Evolutionary conservation across 2,888 invertebrate species (phyloP), one percentile per base, ranked within the genome.

Genomic region (Malthinus seriepunctatus): DNA sequence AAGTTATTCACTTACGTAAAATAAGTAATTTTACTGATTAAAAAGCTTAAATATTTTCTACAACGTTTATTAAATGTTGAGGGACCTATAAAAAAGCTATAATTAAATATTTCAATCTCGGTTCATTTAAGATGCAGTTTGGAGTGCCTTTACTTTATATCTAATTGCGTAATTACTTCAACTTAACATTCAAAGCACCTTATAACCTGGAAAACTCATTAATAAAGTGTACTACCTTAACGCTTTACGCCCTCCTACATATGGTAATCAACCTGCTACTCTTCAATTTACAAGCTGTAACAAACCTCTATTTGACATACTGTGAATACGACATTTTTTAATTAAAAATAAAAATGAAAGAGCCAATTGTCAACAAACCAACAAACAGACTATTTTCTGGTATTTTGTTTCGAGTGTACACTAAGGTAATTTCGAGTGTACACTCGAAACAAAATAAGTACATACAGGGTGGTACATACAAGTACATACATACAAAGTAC

Each of bases 211-310:
- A 12, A 55, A 39, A 12, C 55, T 55, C 55, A 49, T 55, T 55
- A 55, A 38, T 49, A 55, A 15, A 49, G 47, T 55, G 42, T 39
- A 42, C 42, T 48, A 48, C 32, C 48, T 39, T 55, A 31, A 15
- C 14, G 48, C 53, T 55, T 55, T 55, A 55, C 48, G 49, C 55
- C 55, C 47, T 47, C 42, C 48, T 55, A 55, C 48, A 49, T 55
- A 55, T 55, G 55, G 48, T 55, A 55, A 55, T 55, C 14, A 39
- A 47, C 23, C 55, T 37, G 48, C 55, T 37, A 55, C 55, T 48
- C 47, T 55, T 55, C 39, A 31, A 32, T 37, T 49, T 49, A 55
- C 42, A 49, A 38, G 33, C 35, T 42, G 39, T 47, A 48, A 44
- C 48, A 38, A 38, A 42, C 32, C 11, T 11, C 12, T 42, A 34